Evolutionary conservation across 2,888 invertebrate genomes (phyloP), one percentile per base, ranked within the genome.

Genomic region (Rhingia rostrata): DNA sequence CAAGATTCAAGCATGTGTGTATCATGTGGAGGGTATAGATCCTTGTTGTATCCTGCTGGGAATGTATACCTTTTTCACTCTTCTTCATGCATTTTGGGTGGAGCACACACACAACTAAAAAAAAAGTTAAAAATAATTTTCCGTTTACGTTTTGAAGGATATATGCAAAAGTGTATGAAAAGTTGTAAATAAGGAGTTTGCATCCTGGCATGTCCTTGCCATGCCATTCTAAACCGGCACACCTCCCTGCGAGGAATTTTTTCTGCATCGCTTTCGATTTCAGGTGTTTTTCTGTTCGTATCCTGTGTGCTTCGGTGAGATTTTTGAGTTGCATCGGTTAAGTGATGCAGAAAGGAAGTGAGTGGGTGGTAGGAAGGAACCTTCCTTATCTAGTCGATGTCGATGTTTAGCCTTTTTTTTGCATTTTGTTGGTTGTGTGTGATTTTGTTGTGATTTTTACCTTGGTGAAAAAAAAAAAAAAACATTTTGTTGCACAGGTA

Each of bases 1-100:
- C 91, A 91, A 90, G 90, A 91, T 90, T 90, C 90, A 89, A 90
- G 90, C 87, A 89, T 87, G 69, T 86, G 80, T 86, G 82, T 88
- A 86, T 88, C 79, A 79, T 74, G 79, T 73, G 67, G 75, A 63
- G 66, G 56, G 61, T 63, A 22, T 22, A 54, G 69, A 75, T 84
- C 80, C 80, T 74, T 80, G 70, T 54, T 66, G 60, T 80, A 80
- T 80, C 84, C 84, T 69, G 83, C 83, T 79, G 83, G 83, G 83
- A 83, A 58, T 63, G 43, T 72, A 61, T 72, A 72, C 72, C 73
- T 75, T 35, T 69, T 49, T 66, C 64, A 37, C 43, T 72, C 51
- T 58, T 35, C 30, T 61, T n/a, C 56, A 12, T 51, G 12, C n/a
- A 6, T 30, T 51, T 39, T 53, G 7, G 67, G 56, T 54, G 41